These are phyloP conservation scores for Parnassius smintheus DNA, from an alignment of 2,888 invertebrate genomes.

Conservation along the genomic window DNA sequence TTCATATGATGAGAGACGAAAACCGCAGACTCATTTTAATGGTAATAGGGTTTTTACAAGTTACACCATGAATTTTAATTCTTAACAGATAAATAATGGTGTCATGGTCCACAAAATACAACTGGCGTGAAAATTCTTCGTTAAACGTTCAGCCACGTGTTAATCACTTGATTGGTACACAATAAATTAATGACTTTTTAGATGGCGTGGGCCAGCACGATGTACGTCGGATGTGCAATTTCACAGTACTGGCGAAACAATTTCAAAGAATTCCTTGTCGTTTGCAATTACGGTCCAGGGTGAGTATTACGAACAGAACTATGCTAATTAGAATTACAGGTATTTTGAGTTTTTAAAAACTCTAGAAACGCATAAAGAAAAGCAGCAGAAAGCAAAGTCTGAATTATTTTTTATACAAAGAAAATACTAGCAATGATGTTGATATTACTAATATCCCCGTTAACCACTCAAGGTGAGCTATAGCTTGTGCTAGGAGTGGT, in stretches of 20 bases:
- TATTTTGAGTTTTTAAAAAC: constrained; percentile 1
- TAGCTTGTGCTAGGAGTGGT: no score
- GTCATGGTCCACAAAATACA: not conserved
- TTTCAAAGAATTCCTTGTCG: constrained; percentile 51
- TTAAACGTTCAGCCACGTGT: constrained; percentile 7
- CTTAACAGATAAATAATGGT: no score
- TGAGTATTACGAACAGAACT: constrained; percentile 39
- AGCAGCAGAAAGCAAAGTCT: no score
- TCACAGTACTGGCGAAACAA: constrained; percentile 38
- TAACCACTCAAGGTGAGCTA: no score
- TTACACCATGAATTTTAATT: no score
- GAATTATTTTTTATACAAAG: no score
- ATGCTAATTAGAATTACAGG: not conserved
- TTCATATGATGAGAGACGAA: no score
- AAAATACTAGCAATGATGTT: no score
- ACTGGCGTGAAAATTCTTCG: constrained; percentile 12
- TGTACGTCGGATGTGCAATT: constrained; percentile 59
- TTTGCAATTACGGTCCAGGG: constrained; percentile 70
- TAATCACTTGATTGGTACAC: not conserved
- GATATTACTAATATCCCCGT: no score
- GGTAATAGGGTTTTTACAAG: no score
- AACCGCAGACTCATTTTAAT: no score
- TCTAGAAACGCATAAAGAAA: no score
- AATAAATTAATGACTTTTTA: constrained; percentile 32
- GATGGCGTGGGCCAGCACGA: constrained; percentile 64